Evolutionary conservation across 2,113 vertebrate genomes (phyloP).

Genomic region (Saimiri boliviensis): DNA sequence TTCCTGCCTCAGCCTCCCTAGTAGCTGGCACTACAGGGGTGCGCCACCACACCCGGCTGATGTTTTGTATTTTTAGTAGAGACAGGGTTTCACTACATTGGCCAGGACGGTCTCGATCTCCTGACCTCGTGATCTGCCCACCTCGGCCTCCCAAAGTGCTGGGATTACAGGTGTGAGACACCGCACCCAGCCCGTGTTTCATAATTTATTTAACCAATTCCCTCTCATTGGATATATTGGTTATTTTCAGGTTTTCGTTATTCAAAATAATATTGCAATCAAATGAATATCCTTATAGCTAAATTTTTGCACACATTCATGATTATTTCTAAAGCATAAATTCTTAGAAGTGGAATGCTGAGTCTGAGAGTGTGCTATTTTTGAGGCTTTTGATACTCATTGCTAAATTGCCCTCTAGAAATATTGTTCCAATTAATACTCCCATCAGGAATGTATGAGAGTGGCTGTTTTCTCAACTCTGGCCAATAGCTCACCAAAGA

Average conservation of each 20-base stretch:
- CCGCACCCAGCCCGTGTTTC: not conserved
- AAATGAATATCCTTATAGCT: constrained; percentile 18
- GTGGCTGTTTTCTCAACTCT: constrained; percentile 29
- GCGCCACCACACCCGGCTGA: too few relatives aligned
- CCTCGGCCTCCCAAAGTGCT: too few relatives aligned
- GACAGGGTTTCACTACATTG: too few relatives aligned
- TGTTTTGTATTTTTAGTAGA: too few relatives aligned
- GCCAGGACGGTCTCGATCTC: too few relatives aligned
- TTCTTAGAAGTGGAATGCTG: not conserved
- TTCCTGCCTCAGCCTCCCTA: too few relatives aligned
- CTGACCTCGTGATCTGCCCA: too few relatives aligned
- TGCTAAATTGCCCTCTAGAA: constrained; percentile 53
- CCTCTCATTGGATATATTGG: not conserved
- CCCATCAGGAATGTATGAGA: constrained; percentile 3
- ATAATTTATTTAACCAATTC: constrained; percentile 26
- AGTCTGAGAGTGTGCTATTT: not conserved
- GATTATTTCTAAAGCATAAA: constrained; percentile 25
- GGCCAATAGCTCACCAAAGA: constrained; percentile 14
- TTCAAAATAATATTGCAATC: constrained; percentile 48
- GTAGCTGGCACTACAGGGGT: too few relatives aligned
- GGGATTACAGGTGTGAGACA: too few relatives aligned
- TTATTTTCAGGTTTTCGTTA: constrained; percentile 42
- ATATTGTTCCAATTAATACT: constrained; percentile 34
- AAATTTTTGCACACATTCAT: not conserved
- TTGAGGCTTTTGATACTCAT: constrained; percentile 30